Evolutionary conservation across 2,113 vertebrate species (phyloP).

Genomic region (Vimba vimba): DNA sequence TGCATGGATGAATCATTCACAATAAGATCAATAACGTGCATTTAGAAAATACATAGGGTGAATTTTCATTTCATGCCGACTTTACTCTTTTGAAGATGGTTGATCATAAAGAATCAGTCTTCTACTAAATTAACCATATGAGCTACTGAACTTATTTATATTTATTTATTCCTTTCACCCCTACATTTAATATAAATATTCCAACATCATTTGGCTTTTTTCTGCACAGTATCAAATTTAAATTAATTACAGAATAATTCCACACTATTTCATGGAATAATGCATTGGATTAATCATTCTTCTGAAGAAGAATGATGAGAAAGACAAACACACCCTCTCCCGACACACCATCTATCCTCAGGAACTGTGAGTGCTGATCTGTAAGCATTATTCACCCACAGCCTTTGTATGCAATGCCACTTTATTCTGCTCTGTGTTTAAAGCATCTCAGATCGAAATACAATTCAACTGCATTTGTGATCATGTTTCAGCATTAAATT

Average conservation of each 20-base stretch:
- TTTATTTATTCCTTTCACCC: neutral
- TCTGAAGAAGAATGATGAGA: conserved; percentile 22
- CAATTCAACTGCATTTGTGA: neutral
- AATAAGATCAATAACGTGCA: neutral
- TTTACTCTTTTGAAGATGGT: neutral
- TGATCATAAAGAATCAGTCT: neutral
- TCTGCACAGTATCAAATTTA: neutral
- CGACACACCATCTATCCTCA: conserved; percentile 27
- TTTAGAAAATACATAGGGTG: neutral
- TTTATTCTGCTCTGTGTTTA: conserved; percentile 35
- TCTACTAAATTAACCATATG: neutral
- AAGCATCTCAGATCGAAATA: conserved; percentile 28
- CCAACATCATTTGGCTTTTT: neutral
- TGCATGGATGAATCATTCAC: neutral
- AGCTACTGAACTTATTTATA: neutral
- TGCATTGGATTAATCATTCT: neutral
- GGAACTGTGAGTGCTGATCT: conserved; percentile 25
- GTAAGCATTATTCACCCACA: conserved; percentile 36
- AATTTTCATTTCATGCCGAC: neutral
- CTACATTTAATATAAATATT: neutral
- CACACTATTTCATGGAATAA: neutral
- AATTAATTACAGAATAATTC: conserved; percentile 4
- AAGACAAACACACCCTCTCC: conserved; percentile 43
- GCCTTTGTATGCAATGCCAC: conserved; percentile 32
- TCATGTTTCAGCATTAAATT: neutral